These are phyloP conservation scores for Bradypodion pumilum DNA, from an alignment of 2,797 vertebrate genomes.

Conservation along the genomic window DNA sequence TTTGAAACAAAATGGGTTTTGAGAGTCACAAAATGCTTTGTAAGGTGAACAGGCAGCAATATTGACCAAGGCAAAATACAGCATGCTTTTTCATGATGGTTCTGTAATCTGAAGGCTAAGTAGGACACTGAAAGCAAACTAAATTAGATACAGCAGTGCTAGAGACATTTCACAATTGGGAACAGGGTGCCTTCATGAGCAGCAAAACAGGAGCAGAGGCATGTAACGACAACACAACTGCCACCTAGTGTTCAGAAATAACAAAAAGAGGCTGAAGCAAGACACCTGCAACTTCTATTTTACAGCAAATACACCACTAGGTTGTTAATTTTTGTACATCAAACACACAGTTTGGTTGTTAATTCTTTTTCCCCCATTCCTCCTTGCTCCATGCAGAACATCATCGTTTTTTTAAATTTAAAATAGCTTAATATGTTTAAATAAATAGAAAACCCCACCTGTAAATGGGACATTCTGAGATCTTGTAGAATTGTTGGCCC, in stretches of 20 bases:
- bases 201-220: not conserved
- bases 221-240: slow-evolving; percentile 47
- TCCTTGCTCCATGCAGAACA: not conserved
- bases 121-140: slow-evolving; percentile 23
- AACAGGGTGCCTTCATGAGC: slow-evolving; percentile 8
- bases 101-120: not conserved
- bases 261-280: not conserved
- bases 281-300: not conserved
- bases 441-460: slow-evolving; percentile 76
- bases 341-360: not conserved
- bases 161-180: not conserved
- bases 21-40: too few relatives aligned
- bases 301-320: not conserved
- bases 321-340: not conserved
- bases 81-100: not conserved
- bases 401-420: not conserved
- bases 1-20: not conserved
- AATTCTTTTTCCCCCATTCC: not conserved
- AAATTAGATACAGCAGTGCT: rapidly evolving
- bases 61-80: slow-evolving; percentile 8
- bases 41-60: not conserved
- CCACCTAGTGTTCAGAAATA: slow-evolving; percentile 51
- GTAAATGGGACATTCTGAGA: slow-evolving; percentile 87
- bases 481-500: slow-evolving; percentile 56
- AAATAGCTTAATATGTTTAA: slow-evolving; percentile 17